Evolutionary conservation across 2,888 invertebrate species (phyloP).

Genomic region (Bembecia ichneumoniformis): DNA sequence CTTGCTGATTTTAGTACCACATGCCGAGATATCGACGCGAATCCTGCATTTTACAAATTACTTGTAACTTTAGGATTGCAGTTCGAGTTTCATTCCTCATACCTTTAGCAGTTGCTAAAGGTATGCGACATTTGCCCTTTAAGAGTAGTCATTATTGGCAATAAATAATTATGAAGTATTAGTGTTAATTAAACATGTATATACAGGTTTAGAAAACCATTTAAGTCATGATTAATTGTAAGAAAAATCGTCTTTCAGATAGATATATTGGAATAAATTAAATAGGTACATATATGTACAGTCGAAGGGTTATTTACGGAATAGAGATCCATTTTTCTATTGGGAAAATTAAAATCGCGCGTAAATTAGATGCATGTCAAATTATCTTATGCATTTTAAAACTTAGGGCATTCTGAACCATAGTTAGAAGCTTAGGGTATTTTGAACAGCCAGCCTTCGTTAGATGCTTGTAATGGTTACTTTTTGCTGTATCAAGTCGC

Average conservation of each 20-base stretch:
- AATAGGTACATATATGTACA: too few species aligned
- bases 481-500: too few species aligned
- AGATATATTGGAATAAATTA: too few species aligned
- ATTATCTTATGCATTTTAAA: too few species aligned
- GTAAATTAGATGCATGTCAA: too few species aligned
- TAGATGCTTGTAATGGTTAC: too few species aligned
- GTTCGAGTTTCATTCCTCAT: slow-evolving; percentile 9
- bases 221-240: slow-evolving; percentile 12
- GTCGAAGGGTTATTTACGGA: too few species aligned
- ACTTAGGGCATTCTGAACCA: too few species aligned
- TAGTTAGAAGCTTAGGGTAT: too few species aligned
- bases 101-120: slow-evolving; percentile 8
- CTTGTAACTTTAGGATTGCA: slow-evolving; percentile 10
- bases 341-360: too few species aligned
- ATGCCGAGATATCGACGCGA: neutral
- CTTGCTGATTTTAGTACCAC: neutral
- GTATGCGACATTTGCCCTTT: slow-evolving; percentile 33
- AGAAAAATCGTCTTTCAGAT: slow-evolving; percentile 1
- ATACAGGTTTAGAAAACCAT: slow-evolving; percentile 14
- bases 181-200: slow-evolving; percentile 32
- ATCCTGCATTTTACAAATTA: neutral
- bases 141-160: slow-evolving; percentile 28
- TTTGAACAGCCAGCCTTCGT: too few species aligned
- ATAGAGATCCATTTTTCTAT: too few species aligned
- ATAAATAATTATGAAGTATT: slow-evolving; percentile 41